These are phyloP conservation scores for Rhabdornis inornatus DNA, from an alignment of 2,113 vertebrate genomes.

Conservation along the genomic window DNA sequence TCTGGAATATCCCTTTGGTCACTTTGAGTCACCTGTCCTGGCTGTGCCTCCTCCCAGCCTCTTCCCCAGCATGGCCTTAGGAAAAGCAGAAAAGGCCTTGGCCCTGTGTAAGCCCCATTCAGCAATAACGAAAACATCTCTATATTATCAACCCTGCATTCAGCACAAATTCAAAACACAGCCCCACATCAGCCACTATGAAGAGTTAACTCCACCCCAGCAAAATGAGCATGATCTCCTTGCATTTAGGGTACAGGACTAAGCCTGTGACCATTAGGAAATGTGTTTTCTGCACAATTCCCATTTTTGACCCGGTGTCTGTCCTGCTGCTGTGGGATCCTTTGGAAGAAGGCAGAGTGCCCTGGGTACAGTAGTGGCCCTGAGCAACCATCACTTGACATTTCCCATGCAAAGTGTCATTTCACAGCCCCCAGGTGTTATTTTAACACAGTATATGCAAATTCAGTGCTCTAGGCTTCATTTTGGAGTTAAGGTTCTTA, in stretches of 20 bases:
- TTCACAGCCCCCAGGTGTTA: not conserved
- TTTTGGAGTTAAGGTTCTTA: not conserved
- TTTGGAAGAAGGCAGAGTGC: not conserved
- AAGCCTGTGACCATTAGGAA: not conserved
- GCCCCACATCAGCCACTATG: not conserved
- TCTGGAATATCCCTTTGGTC: not conserved
- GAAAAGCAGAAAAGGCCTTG: not conserved
- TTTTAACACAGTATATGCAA: not conserved
- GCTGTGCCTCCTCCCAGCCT: not conserved
- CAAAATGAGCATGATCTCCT: not conserved
- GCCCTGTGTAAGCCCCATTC: not conserved
- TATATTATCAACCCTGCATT: not conserved
- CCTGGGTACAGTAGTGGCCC: accelerated
- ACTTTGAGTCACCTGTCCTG: not conserved
- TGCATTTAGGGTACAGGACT: not conserved
- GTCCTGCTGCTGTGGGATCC: not conserved
- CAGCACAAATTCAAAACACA: not conserved
- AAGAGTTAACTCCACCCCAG: not conserved
- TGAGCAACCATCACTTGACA: not conserved
- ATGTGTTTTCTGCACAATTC: not conserved
- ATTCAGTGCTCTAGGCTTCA: not conserved
- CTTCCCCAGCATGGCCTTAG: not conserved
- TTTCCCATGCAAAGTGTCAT: not conserved
- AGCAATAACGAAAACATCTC: not conserved
- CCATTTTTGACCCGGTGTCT: accelerated